These are phyloP conservation scores for Meandrina meandrites DNA, from an alignment of 92 coral and sea anemone species.

Conservation along the genomic window DNA sequence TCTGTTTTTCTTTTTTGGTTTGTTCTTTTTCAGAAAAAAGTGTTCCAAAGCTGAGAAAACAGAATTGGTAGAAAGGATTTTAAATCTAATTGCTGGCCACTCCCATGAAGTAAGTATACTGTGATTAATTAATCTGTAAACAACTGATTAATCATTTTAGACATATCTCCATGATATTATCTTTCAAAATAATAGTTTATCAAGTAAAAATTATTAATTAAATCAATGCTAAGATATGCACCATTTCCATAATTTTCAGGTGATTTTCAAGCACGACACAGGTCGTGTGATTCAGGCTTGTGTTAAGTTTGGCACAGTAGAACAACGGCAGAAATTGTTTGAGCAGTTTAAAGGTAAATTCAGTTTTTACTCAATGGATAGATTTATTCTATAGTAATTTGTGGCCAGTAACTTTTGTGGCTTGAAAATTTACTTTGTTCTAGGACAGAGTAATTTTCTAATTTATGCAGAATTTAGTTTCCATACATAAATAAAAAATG, in stretches of 20 bases:
- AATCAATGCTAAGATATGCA: not conserved
- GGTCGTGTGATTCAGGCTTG: conserved; percentile 95
- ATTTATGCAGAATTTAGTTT: too few species aligned
- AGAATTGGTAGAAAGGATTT: conserved; percentile 74
- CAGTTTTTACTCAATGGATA: too few species aligned
- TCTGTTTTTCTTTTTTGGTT: not conserved
- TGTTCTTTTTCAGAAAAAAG: conserved; percentile 66
- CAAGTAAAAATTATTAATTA: too few species aligned
- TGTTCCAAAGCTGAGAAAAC: conserved; percentile 69
- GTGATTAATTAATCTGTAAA: too few species aligned
- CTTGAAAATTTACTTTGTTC: too few species aligned
- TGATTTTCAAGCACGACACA: conserved; percentile 97
- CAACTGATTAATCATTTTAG: too few species aligned
- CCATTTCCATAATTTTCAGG: conserved; percentile 46
- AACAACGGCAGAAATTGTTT: conserved; percentile 84
- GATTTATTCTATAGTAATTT: too few species aligned
- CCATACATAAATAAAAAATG: too few species aligned
- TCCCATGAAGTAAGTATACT: conserved; percentile 79
- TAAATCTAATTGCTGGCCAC: conserved; percentile 89
- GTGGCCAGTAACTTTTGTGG: too few species aligned
- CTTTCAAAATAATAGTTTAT: too few species aligned
- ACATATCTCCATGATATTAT: too few species aligned
- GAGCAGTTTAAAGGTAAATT: conserved; percentile 98
- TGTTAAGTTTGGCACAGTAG: conserved; percentile 79
- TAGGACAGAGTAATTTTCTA: too few species aligned